phyloP scores from a whole-genome alignment of 92 coral and sea anemone species.

The Metridium senile region DNA sequence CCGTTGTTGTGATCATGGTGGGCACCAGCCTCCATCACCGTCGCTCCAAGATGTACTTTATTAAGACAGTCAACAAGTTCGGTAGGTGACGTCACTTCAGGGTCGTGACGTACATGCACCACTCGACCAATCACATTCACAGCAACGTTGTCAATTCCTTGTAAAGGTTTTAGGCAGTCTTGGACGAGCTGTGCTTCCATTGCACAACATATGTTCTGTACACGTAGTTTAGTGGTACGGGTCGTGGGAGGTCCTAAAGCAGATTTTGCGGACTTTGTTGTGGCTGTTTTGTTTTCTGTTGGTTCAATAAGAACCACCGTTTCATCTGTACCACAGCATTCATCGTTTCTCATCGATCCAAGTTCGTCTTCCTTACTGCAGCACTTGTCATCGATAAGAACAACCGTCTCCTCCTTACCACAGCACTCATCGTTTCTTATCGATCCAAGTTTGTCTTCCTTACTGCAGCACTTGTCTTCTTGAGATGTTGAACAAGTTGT shows the following conservation, averaged over 20 bases:
- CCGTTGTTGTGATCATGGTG: slow-evolving; percentile 46
- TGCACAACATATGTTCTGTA: slow-evolving; percentile 93
- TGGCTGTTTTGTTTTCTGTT: not conserved
- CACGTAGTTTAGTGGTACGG: slow-evolving; percentile 90
- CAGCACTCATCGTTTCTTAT: slow-evolving; percentile 8
- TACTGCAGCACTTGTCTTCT: not conserved
- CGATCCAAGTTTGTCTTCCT: not conserved
- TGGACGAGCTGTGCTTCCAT: slow-evolving; percentile 86
- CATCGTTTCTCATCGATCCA: not conserved
- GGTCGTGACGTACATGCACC: slow-evolving; percentile 87
- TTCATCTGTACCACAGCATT: not conserved
- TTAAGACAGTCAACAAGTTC: slow-evolving; percentile 76
- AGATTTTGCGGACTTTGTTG: not conserved
- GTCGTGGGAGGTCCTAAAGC: slow-evolving; percentile 11
- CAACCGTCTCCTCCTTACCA: slow-evolving; percentile 4
- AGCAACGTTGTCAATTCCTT: slow-evolving; percentile 77
- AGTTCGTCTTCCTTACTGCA: not conserved
- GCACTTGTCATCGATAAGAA: slow-evolving; percentile 18
- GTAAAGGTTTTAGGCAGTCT: slow-evolving; percentile 70
- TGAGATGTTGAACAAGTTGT: not conserved
- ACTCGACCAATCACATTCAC: slow-evolving; percentile 98
- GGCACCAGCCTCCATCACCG: slow-evolving; percentile 91
- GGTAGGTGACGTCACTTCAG: slow-evolving; percentile 81
- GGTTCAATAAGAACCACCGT: slow-evolving; percentile 15
- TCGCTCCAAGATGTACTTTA: slow-evolving; percentile 90